phyloP scores from a whole-genome alignment of 2,888 invertebrate species.

The Copidosoma aretas region DNA sequence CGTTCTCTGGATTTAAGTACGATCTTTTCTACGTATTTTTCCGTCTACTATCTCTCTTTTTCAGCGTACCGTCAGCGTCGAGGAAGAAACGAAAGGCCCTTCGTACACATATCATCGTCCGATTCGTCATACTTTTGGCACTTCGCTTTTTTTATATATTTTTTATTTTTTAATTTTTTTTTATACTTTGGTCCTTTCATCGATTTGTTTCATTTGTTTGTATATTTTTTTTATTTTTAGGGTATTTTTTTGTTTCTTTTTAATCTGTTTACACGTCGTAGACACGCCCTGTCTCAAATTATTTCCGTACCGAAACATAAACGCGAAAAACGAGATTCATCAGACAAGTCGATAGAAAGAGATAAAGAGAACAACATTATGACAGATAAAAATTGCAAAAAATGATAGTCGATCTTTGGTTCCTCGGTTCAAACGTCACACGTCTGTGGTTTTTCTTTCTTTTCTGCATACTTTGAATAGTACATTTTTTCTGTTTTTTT shows the following conservation, averaged over 20 bases:
- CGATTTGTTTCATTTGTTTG: constrained; percentile 15
- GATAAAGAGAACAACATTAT: constrained; percentile 1
- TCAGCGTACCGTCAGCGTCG: constrained; percentile 4
- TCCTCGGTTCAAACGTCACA: constrained; percentile 17
- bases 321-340: too few relatives aligned
- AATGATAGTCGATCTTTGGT: constrained; percentile 39
- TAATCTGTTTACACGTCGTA: not conserved
- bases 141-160: constrained; percentile 29
- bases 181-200: constrained; percentile 5
- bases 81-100: constrained; percentile 22
- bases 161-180: constrained; percentile 23
- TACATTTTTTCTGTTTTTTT: too few relatives aligned
- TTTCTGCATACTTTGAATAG: not conserved
- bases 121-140: constrained; percentile 32
- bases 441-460: not conserved
- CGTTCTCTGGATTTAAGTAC: not conserved
- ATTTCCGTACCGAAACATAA: constrained; percentile 9
- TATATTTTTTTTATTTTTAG: not conserved
- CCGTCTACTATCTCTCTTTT: not conserved
- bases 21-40: not conserved
- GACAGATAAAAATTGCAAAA: constrained; percentile 21
- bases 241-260: not conserved
- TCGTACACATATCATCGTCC: constrained; percentile 8
- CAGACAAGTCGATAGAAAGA: not conserved
- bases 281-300: not conserved